Evolutionary conservation across 2,888 invertebrate species (phyloP), one percentile per base, ranked within the genome.

Genomic region (Ametastegia equiseti): DNA sequence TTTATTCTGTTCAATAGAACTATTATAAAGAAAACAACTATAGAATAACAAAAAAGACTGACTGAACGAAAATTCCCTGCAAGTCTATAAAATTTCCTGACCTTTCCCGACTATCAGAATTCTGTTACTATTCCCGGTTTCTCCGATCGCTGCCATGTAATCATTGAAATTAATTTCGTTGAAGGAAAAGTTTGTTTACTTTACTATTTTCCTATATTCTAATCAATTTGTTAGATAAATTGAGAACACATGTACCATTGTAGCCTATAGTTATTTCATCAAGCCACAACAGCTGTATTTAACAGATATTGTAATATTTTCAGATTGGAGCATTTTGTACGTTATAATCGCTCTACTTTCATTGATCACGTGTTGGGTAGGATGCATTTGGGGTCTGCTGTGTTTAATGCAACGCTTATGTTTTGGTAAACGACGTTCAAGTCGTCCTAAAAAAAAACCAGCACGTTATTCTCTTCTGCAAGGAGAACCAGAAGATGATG

Each of bases 291-390:
- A 60, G 3, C 15, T 27, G 30, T 30, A 60, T 60, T n/a, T 30
- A 6, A 60, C 60, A 23, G 30, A 30, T 30, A 23, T 60, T 67
- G 2, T 39, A 36, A 11, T 67, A 67, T 83, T 92, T 88, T 7
- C 92, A 97, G 97, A 97, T 90, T 98, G 98, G 98, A 98, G 98
- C 86, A 96, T 98, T 86, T 94, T 98, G 80, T 98, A 98, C 92
- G 97, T 98, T 57, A 96, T 97, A 86, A 95, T 98, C 87, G 96
- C 95, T 80, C 93, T 95, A 78, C 87, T 92, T 33, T 91, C 92
- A 39, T 92, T 95, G 86, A 92, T 94, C 63, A 91, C 94, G 82
- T 95, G 95, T 90, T 92, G 94, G 87, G 94, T 95, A 75, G 95
- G 94, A 69, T 92, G 94, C 36, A 92, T 94, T 83, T 96, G 95